These are phyloP conservation scores for Xanthostigma xanthostigma DNA, from an alignment of 2,888 invertebrate genomes.

Conservation along the genomic window DNA sequence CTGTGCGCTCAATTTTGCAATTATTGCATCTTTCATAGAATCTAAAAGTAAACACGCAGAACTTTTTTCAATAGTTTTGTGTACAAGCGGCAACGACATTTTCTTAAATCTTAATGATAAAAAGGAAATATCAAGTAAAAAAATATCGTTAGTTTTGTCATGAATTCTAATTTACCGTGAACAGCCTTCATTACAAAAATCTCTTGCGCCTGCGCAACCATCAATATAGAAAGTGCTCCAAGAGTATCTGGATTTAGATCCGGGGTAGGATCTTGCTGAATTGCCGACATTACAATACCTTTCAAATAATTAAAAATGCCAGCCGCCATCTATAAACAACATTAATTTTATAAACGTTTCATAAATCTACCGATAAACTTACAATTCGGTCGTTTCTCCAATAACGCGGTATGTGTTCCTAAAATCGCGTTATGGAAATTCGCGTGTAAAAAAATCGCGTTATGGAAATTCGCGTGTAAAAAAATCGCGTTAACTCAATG, in stretches of 20 bases:
- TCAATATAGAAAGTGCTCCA: slow-evolving; percentile 68
- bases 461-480: too few species aligned
- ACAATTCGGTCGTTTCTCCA: too few species aligned
- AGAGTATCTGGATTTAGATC: slow-evolving; percentile 90
- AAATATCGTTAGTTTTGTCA: background rate
- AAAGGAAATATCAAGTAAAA: background rate
- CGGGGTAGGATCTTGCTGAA: slow-evolving; percentile 91
- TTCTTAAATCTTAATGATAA: background rate
- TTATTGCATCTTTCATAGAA: slow-evolving; percentile 85
- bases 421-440: too few species aligned
- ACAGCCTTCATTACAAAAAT: slow-evolving; percentile 91
- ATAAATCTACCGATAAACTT: too few species aligned
- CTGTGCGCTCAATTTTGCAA: slow-evolving; percentile 85
- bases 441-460: too few species aligned
- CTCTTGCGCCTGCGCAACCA: slow-evolving; percentile 98
- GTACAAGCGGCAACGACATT: background rate
- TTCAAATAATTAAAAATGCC: slow-evolving; percentile 82
- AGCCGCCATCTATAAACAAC: slow-evolving; percentile 54
- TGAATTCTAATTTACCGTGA: slow-evolving; percentile 36
- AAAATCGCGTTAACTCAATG: too few species aligned
- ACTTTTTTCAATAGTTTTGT: background rate
- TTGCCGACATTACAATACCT: slow-evolving; percentile 58
- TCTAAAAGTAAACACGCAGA: slow-evolving; percentile 35
- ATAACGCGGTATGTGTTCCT: too few species aligned
- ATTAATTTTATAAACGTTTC: background rate